Evolutionary conservation across 2,113 vertebrate genomes (phyloP), one percentile per base, ranked within the genome.

Genomic region (Microcebus griseorufus): DNA sequence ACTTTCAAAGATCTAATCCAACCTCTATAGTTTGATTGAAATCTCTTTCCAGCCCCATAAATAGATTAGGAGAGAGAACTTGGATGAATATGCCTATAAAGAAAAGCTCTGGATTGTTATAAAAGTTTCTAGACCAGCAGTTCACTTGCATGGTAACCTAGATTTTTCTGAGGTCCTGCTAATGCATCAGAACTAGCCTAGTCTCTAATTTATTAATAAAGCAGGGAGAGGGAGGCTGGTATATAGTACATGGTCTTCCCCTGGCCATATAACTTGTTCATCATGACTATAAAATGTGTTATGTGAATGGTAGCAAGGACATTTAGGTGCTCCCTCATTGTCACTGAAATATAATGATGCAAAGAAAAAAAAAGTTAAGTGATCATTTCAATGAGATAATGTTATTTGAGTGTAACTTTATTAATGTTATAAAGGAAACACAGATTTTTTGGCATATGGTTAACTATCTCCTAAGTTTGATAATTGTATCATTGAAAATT

Each of bases 401-500:
- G 53, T 65, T 58, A 69, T 87, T 78, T 96, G 64, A 80, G n/a
- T 65, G 29, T 55, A 32, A 53, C 42, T 90, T 93, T 96, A 80
- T 95, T 96, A 95, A 81, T 92, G 48, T 51, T 34, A 89, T 58
- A 67, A 91, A 94, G 91, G 95, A 95, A 42, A 23, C 70, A 90
- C 48, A 42, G 42, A 58, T 62, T 81, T 96, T 93, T 95, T 94
- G 72, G 45, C 89, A 97, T 97, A 96, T 97, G 92, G 83, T 51
- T 95, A 95, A 64, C 82, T 84, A 62, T 90, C 82, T 69, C 70
- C 73, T 89, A 92, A 94, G 12, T 97, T 92, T 89, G 32, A 90
- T 92, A 67, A 85, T 32, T n/a, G 81, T 93, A 70, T 45, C 29
- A 96, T 94, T 97, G 89, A 83, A 96, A 92, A 92, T 92, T 96